phyloP scores from a whole-genome alignment of 1,140 invertebrate genomes.

The Frieseomelitta varia region DNA sequence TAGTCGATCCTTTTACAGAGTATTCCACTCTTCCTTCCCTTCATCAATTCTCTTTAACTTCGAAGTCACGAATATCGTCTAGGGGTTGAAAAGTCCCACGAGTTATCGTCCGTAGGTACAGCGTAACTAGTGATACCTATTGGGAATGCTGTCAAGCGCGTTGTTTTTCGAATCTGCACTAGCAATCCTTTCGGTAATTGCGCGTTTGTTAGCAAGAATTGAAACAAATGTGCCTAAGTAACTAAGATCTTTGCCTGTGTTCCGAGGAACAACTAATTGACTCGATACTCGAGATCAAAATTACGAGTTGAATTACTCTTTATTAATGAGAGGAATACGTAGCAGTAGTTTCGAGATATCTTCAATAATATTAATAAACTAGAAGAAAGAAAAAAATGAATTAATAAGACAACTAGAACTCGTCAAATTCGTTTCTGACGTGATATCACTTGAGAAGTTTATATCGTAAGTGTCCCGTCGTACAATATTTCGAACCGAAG shows the following conservation, averaged over 20 bases:
- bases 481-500: constrained; percentile 36
- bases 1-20: not conserved
- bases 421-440: no score
- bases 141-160: not conserved
- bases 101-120: not conserved
- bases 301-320: not conserved
- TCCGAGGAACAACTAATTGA: no score
- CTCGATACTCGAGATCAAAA: not conserved
- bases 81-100: not conserved
- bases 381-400: no score
- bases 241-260: no score
- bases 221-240: not conserved
- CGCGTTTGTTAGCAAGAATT: not conserved
- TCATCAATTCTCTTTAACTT: not conserved
- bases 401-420: no score
- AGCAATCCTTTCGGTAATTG: not conserved
- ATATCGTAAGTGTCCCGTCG: not conserved
- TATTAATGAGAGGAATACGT: not conserved
- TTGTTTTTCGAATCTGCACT: not conserved
- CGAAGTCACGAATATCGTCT: not conserved
- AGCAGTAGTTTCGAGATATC: not conserved
- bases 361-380: no score
- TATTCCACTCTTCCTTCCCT: constrained; percentile 23
- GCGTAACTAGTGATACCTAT: not conserved
- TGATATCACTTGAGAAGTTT: not conserved